Percentiles rank a stretch among this genome's conserved stretches.
Conservation (phyloP, 2,888 invertebrate species). For the Acheta domesticus region DNA sequence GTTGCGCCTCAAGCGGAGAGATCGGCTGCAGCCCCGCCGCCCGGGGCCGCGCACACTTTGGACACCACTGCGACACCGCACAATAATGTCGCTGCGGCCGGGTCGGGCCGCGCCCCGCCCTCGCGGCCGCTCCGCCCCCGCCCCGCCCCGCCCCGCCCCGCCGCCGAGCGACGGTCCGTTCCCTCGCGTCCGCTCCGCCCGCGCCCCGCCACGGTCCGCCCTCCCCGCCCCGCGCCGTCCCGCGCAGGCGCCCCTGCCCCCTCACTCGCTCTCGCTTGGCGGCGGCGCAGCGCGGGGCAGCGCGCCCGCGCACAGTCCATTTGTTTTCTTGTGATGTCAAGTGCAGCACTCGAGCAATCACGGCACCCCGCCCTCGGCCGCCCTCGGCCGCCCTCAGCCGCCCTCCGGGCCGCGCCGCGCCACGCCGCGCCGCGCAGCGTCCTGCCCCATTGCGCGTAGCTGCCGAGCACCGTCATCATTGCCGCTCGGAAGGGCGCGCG, state of each 20-base stretch:
- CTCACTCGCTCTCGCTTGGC: neutral
- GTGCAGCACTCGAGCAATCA: slow-evolving; percentile 11
- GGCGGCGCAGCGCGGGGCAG: neutral
- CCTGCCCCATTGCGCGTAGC: neutral
- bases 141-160: neutral
- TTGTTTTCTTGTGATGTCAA: slow-evolving; percentile 18
- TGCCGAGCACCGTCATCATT: neutral
- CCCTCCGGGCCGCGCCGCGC: neutral
- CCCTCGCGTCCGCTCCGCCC: neutral
- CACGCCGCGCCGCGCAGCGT: neutral
- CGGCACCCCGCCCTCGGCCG: neutral
- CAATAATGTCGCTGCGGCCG: neutral
- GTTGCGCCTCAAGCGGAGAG: too few relatives aligned
- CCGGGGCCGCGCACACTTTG: neutral
- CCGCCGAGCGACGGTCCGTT: neutral
- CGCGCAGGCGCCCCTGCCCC: neutral
- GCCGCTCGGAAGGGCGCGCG: neutral
- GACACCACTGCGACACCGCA: neutral
- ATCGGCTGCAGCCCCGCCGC: too few relatives aligned
- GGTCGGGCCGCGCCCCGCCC: neutral
- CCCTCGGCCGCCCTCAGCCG: neutral
- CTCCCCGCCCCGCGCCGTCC: neutral
- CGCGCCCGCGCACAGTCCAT: neutral
- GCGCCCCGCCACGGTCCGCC: neutral
- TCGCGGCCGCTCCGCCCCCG: neutral